A percentile compares a stretch with the other conserved stretches of the same genome.
These are phyloP conservation scores for Aphidoletes aphidimyza DNA, from an alignment of 2,888 invertebrate genomes.

Conservation along the genomic window DNA sequence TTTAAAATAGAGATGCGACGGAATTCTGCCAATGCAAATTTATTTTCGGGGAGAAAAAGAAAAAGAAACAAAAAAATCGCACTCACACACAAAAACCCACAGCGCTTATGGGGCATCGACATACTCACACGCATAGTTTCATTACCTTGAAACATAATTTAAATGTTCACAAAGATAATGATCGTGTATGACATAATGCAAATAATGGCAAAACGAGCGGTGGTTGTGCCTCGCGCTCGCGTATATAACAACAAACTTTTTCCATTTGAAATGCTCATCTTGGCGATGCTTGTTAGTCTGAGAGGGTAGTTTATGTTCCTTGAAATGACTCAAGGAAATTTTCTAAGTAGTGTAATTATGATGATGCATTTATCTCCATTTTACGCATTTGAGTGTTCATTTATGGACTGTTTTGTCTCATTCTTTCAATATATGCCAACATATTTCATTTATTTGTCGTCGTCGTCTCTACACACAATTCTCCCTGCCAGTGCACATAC, in stretches of 20 bases:
- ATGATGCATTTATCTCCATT: neutral
- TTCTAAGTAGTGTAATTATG: constrained; percentile 28
- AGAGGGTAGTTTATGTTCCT: constrained; percentile 8
- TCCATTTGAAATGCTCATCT: neutral
- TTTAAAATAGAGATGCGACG: no score
- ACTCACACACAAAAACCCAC: no score
- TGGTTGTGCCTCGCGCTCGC: no score
- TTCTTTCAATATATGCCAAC: neutral
- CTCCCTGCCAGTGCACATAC: no score
- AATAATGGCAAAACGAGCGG: neutral
- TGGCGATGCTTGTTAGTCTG: neutral
- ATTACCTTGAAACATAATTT: constrained; percentile 27
- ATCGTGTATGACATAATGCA: constrained; percentile 49
- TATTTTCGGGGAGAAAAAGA: no score
- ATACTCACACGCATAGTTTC: constrained; percentile 34
- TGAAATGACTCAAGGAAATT: constrained; percentile 20
- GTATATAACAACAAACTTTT: no score
- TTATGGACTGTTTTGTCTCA: neutral
- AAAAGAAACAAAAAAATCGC: no score
- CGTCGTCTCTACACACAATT: no score
- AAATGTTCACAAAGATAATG: constrained; percentile 35
- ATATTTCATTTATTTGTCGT: neutral
- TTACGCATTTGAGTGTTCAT: constrained; percentile 42
- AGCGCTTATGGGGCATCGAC: neutral
- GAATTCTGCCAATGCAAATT: no score